Base-by-base conservation (phyloP, 2,888 invertebrate species). In the Ceratothoa steindachneri region DNA sequence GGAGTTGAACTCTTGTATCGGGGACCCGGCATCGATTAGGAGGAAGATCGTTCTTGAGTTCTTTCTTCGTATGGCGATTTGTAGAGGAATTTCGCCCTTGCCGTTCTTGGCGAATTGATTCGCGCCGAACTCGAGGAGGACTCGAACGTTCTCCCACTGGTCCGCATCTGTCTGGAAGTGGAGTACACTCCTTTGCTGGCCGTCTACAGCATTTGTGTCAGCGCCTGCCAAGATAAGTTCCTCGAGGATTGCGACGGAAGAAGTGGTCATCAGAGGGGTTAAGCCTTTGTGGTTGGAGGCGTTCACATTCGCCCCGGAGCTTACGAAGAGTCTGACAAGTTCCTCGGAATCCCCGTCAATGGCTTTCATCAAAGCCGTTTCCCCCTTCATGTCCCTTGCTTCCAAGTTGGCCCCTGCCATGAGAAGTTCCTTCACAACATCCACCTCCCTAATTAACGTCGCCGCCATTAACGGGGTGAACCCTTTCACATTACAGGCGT, bases 381-480 rank as follows among this genome's bases (percentile, higher is more conserved):
- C 76, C 1, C 88, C 88, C 71, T 85, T 84, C 80, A 87, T 85
- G 83, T 89, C 89, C 9, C 85, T 83, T 24, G 87, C 85, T 82
- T 87, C 86, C 66, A 88, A 83, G 77, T 86, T 84, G 1, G 87
- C 88, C 22, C 85, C 84, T 70, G 85, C 85, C 30, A 82, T 82
- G 15, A 88, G 83, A 52, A 90, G 85, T 75, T 87, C 86, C 31
- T 85, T 84, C 67, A 87, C 87, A 0, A 88, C 86, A 5, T 85
- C 84, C 60, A 87, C 86, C 81, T 88, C 87, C 0, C 89, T 89
- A 80, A 89, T 89, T 60, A 89, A 84, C 81, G 89, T 89, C 0
- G 89, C 89, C 19, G 89, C 86, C 81, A 88, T 88, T 31, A 88
- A 80, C 0, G 88, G 86, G 0, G 88, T 88, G 82, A 89, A 89